Base-by-base conservation (phyloP, 2,888 invertebrate genomes). In the Erebia ligea region DNA sequence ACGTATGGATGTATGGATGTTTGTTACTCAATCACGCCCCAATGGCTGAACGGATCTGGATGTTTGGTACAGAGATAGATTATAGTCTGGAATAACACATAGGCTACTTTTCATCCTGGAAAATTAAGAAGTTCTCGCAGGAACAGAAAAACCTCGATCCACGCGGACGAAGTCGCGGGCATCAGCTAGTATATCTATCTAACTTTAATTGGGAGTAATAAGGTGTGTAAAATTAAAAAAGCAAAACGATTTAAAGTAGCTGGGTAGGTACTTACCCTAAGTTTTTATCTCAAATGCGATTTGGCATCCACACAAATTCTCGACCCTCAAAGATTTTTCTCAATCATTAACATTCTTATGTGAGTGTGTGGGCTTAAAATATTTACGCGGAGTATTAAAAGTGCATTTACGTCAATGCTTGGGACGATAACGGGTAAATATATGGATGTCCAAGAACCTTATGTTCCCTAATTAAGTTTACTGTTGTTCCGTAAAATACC, bases 401-500 rank as follows among this genome's bases (percentile, higher is more conserved):
- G 68, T 25, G 25, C 59, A 61, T 56, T 67, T 64, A 69, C 63
- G 58, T 70, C 59, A 64, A 67, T 64, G 50, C 42, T 19, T 57
- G 63, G 61, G 48, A 17, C 40, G 52, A 40, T 67, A 59, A n/a
- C 50, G 40, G 19, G 40, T 42, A 52, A 50, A 67, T 67, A 40
- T 50, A 70, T 58, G 48, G 56, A 54, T 15, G 56, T 42, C 52
- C 11, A n/a, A 42, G n/a, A 62, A 56, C 19, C 62, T 48, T 48
- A 62, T 17, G 17, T 62, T 62, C 62, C 45, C 58, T 63, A 50
- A 71, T 68, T 68, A 68, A 64, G 54, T 58, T 68, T 68, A 68
- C 61, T 59, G 69, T 71, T 75, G 34, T 73, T 67, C 68, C 73
- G 71, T 71, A 73, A 74, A 75, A 73, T 73, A 67, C 69, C 75